Conservation (phyloP, 2,113 vertebrate species). For the Rhea pennata region DNA sequence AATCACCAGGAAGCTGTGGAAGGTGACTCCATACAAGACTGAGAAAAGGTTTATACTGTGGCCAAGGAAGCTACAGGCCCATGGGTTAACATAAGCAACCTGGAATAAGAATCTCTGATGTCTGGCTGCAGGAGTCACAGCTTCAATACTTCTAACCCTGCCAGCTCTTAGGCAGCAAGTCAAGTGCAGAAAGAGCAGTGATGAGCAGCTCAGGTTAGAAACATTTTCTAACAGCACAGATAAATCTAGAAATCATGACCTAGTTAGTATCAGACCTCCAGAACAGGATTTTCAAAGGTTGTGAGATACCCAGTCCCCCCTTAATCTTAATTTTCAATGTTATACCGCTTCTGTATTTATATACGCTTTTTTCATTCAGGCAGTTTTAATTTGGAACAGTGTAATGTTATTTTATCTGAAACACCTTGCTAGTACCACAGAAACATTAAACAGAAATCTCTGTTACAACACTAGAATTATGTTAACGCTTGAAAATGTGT, state of each 20-base stretch:
- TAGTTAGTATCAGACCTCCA: neutral
- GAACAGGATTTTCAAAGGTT: neutral
- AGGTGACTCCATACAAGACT: accelerated
- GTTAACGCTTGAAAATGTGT: neutral
- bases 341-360: neutral
- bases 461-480: neutral
- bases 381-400: neutral
- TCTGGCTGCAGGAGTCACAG: neutral
- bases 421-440: neutral
- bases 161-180: neutral
- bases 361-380: neutral
- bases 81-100: neutral
- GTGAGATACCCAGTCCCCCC: neutral
- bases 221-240: neutral
- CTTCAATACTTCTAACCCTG: neutral
- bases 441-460: neutral
- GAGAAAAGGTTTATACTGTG: neutral
- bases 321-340: neutral
- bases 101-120: neutral
- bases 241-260: neutral
- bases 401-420: neutral
- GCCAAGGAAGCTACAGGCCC: neutral
- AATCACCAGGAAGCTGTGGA: neutral
- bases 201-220: neutral
- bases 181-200: neutral